These are phyloP conservation scores for Stegostoma tigrinum DNA, from an alignment of 2,113 vertebrate genomes.

Conservation along the genomic window DNA sequence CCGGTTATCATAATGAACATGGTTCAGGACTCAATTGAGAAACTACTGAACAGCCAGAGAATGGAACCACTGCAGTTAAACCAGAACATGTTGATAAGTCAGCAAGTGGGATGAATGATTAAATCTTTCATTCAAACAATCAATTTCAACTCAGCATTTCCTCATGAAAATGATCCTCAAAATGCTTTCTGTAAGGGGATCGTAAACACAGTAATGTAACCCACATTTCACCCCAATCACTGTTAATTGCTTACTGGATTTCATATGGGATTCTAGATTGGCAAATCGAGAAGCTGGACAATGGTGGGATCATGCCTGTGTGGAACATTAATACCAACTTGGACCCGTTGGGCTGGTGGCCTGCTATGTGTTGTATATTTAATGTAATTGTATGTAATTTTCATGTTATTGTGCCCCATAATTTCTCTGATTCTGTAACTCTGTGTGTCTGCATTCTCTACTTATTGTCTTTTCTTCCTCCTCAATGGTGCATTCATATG, in stretches of 20 bases:
- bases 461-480: conserved; percentile 20
- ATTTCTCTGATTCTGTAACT: conserved; percentile 37
- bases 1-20: background rate
- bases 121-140: background rate
- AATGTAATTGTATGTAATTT: background rate
- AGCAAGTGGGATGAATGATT: background rate
- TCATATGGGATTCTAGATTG: too few species aligned
- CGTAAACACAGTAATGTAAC: background rate
- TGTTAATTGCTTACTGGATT: background rate
- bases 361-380: background rate
- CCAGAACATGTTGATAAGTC: background rate
- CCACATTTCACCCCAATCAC: background rate
- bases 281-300: background rate
- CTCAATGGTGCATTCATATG: conserved; percentile 46
- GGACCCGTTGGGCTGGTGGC: background rate
- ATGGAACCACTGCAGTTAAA: background rate
- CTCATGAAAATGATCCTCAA: background rate
- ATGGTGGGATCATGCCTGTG: background rate
- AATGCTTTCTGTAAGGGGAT: background rate
- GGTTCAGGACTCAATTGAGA: background rate
- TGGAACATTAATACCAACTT: background rate
- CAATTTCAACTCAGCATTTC: background rate
- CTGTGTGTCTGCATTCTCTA: conserved; percentile 40
- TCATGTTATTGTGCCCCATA: conserved; percentile 1
- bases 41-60: background rate